phyloP scores from a whole-genome alignment of 2,888 invertebrate species.

The Drosophila birchii region DNA sequence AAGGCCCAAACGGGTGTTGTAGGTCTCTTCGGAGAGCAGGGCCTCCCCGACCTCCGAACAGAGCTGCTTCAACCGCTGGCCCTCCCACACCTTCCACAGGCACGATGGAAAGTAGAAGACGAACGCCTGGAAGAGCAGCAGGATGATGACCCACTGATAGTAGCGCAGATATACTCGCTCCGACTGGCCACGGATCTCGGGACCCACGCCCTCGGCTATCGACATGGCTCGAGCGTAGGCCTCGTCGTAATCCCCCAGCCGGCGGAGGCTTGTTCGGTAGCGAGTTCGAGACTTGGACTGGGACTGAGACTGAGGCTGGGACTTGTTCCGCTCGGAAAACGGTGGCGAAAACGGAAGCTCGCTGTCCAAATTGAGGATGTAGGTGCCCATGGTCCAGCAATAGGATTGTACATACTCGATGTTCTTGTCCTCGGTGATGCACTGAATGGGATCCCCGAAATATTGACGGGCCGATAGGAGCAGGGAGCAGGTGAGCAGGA shows the following conservation, averaged over 20 bases:
- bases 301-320: background rate
- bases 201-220: conserved; percentile 77
- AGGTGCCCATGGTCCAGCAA: conserved; percentile 93
- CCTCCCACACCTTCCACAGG: conserved; percentile 84
- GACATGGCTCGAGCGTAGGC: conserved; percentile 59
- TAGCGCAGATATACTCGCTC: conserved; percentile 82
- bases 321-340: background rate
- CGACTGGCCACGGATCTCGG: conserved; percentile 63
- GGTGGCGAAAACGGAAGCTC: background rate
- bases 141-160: conserved; percentile 84
- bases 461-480: conserved; percentile 92
- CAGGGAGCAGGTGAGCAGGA: conserved; percentile 90
- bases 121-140: conserved; percentile 81
- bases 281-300: background rate
- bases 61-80: conserved; percentile 85
- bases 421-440: conserved; percentile 87
- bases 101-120: conserved; percentile 83
- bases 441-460: conserved; percentile 94
- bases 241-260: conserved; percentile 52
- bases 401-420: conserved; percentile 89
- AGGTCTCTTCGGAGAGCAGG: conserved; percentile 77
- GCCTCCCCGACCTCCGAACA: conserved; percentile 82
- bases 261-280: conserved; percentile 17
- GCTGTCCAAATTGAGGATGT: conserved; percentile 84
- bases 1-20: conserved; percentile 70